These are phyloP conservation scores for Saguinus midas DNA, from an alignment of 2,113 vertebrate species.

Conservation along the genomic window DNA sequence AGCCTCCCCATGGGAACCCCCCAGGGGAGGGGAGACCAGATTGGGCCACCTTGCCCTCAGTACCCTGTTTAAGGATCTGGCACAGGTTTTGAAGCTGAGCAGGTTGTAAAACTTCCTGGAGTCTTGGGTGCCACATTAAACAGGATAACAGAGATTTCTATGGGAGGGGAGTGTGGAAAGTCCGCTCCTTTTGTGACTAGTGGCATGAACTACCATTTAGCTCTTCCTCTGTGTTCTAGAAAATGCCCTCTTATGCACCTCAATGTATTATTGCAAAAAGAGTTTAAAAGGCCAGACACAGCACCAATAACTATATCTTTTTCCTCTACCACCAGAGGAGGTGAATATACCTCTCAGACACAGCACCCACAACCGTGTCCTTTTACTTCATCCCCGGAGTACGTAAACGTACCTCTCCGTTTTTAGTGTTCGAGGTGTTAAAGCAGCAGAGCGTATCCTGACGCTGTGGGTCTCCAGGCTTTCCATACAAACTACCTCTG, in stretches of 20 bases:
- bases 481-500: neutral
- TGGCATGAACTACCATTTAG: fast-evolving
- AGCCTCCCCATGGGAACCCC: neutral
- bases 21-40: neutral
- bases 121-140: neutral
- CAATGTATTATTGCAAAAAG: fast-evolving
- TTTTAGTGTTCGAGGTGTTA: neutral
- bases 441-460: too few relatives aligned
- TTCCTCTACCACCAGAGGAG: neutral
- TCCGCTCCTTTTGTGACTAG: too few relatives aligned
- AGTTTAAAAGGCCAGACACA: neutral
- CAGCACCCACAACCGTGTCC: neutral
- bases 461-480: fast-evolving
- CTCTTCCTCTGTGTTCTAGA: neutral
- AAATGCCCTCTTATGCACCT: neutral
- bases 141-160: neutral
- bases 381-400: neutral
- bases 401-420: too few relatives aligned
- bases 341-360: neutral
- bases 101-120: neutral
- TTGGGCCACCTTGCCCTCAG: too few relatives aligned
- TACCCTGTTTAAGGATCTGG: neutral
- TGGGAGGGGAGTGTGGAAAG: neutral
- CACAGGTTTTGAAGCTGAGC: neutral
- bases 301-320: neutral